Conservation (phyloP, 2,113 vertebrate species). For the Onychostruthus taczanowskii region DNA sequence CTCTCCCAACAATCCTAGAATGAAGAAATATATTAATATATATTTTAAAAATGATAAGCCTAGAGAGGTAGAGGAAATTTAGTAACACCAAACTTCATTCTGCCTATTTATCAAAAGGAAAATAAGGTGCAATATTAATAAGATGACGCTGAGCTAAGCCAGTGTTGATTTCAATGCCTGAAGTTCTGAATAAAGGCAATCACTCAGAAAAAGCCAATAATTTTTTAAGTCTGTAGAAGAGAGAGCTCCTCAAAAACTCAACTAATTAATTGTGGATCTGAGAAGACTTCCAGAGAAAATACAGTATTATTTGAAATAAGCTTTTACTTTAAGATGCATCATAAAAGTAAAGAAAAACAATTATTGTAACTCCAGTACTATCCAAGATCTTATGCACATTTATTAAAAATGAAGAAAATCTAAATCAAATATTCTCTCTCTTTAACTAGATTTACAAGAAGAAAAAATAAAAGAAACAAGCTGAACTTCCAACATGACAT, state of each 20-base stretch:
- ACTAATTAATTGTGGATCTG: background rate
- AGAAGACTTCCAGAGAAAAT: background rate
- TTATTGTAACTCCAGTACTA: background rate
- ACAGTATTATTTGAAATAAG: background rate
- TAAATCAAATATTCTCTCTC: background rate
- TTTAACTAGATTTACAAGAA: background rate
- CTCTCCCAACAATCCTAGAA: background rate
- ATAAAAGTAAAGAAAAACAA: background rate
- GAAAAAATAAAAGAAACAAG: background rate
- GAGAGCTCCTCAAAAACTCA: background rate
- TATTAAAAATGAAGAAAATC: background rate
- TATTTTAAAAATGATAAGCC: accelerated
- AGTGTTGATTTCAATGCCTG: background rate
- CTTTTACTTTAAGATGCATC: background rate
- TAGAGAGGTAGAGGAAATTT: background rate
- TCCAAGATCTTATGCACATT: background rate
- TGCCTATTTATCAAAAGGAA: background rate
- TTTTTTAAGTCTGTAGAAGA: background rate
- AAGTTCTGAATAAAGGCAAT: background rate
- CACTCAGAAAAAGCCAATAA: background rate
- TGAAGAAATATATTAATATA: background rate
- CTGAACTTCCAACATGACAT: background rate
- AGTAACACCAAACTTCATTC: background rate
- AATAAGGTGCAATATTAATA: background rate
- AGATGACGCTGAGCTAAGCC: background rate